Percentiles rank a stretch among this genome's conserved stretches.
Evolutionary conservation across 2,888 invertebrate genomes (phyloP).

Genomic region (Drosophila nr. perissopoda): DNA sequence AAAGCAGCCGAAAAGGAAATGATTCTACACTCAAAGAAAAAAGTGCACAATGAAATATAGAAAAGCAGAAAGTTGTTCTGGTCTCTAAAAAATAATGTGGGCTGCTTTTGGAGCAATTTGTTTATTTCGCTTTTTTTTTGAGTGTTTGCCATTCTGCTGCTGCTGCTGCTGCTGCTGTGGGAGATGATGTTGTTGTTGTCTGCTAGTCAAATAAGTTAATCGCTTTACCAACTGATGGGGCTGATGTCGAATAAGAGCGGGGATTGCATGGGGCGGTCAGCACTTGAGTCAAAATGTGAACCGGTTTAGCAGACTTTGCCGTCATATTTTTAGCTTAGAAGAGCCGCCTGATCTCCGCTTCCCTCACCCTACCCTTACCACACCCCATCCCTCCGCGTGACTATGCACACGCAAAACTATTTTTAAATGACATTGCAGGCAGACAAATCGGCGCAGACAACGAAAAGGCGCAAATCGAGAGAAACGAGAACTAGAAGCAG

Average conservation of each 20-base stretch:
- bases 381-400: background rate
- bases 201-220: conserved; percentile 71
- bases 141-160: conserved; percentile 7
- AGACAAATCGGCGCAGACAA: conserved; percentile 68
- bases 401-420: conserved; percentile 58
- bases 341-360: conserved; percentile 11
- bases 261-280: conserved; percentile 27
- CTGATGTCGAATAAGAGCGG: background rate
- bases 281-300: conserved; percentile 53
- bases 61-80: background rate
- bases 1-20: conserved; percentile 23
- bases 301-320: conserved; percentile 49
- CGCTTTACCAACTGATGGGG: conserved; percentile 50
- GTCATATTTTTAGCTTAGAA: conserved; percentile 69
- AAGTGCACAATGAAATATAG: background rate
- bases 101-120: background rate
- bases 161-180: conserved; percentile 1
- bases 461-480: conserved; percentile 9
- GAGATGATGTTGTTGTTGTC: conserved; percentile 14
- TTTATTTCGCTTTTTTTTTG: background rate
- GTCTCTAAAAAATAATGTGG: background rate
- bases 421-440: conserved; percentile 69
- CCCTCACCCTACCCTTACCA: no score
- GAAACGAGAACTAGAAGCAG: conserved; percentile 57
- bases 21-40: conserved; percentile 10